Conservation (phyloP, 1,140 invertebrate genomes). For the Aphis craccivora region DNA sequence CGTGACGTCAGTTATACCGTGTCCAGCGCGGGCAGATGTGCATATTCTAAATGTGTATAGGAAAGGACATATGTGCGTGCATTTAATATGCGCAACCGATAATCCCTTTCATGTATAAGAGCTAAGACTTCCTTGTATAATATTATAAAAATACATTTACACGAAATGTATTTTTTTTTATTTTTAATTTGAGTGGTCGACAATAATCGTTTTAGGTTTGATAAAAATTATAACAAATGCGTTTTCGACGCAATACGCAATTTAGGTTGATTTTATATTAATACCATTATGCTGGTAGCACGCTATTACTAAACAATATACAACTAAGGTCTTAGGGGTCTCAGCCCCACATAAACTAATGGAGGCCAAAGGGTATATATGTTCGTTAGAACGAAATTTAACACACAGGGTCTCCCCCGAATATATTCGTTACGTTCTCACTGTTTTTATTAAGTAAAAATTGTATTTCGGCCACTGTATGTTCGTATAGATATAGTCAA, state of each 20-base stretch:
- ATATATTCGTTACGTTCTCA: not conserved
- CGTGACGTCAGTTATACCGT: slow-evolving; percentile 16
- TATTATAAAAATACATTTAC: not conserved
- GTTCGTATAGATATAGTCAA: not conserved
- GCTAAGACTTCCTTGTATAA: not conserved
- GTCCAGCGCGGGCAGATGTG: slow-evolving; percentile 48
- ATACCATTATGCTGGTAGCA: slow-evolving; percentile 15
- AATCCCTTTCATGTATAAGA: slow-evolving; percentile 3
- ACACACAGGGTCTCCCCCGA: not conserved
- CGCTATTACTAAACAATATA: slow-evolving; percentile 25
- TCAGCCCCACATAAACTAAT: slow-evolving; percentile 7
- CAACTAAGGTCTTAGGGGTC: not conserved
- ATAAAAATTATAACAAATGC: not conserved
- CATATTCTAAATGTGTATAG: not conserved
- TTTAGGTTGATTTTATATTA: not conserved
- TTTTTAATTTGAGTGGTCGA: not conserved
- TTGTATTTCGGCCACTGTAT: not conserved
- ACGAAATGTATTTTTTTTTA: not conserved
- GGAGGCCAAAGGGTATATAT: not conserved
- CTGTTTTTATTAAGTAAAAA: not conserved
- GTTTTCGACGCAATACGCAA: not conserved
- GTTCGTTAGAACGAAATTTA: not conserved
- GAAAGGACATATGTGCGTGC: not conserved
- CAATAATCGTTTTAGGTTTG: not conserved
- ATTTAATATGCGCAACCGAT: not conserved